phyloP scores from a whole-genome alignment of 2,797 vertebrate genomes.

The Periparus ater region DNA sequence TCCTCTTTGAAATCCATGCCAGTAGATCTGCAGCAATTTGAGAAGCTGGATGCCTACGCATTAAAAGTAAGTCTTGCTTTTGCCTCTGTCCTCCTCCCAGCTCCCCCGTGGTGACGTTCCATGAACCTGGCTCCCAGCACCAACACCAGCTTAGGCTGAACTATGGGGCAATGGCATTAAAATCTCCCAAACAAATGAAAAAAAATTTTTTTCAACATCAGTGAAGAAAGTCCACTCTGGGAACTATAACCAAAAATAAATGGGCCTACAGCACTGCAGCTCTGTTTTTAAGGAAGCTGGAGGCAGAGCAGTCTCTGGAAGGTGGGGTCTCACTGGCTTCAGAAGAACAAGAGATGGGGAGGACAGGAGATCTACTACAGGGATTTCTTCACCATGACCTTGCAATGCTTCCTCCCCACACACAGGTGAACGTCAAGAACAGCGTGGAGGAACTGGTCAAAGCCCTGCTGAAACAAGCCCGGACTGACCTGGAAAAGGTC shows the following conservation, averaged over 20 bases:
- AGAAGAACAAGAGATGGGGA: not conserved
- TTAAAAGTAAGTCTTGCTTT: slow-evolving; percentile 74
- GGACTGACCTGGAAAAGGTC: slow-evolving; percentile 77
- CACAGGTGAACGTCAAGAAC: slow-evolving; percentile 69
- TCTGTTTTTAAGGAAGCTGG: not conserved
- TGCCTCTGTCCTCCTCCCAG: not conserved
- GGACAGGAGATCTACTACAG: not conserved
- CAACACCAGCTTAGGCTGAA: not conserved
- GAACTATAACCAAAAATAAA: not conserved
- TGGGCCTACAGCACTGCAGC: not conserved
- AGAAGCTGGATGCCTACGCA: slow-evolving; percentile 78
- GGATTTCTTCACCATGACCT: not conserved
- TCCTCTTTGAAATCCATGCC: slow-evolving; percentile 80
- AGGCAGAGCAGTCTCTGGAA: not conserved
- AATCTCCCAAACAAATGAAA: not conserved
- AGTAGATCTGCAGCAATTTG: slow-evolving; percentile 76
- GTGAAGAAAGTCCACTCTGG: not conserved
- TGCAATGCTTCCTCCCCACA: not conserved
- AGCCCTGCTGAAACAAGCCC: slow-evolving; percentile 72
- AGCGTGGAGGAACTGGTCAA: slow-evolving; percentile 73
- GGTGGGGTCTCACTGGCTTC: not conserved
- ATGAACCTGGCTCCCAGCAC: not conserved
- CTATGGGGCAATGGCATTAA: not conserved
- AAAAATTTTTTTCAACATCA: not conserved
- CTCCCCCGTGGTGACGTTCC: fast-evolving